Percentiles rank a stretch among this genome's conserved stretches.
phyloP scores from a whole-genome alignment of 2,888 invertebrate species.

The Cerastoderma edule region DNA sequence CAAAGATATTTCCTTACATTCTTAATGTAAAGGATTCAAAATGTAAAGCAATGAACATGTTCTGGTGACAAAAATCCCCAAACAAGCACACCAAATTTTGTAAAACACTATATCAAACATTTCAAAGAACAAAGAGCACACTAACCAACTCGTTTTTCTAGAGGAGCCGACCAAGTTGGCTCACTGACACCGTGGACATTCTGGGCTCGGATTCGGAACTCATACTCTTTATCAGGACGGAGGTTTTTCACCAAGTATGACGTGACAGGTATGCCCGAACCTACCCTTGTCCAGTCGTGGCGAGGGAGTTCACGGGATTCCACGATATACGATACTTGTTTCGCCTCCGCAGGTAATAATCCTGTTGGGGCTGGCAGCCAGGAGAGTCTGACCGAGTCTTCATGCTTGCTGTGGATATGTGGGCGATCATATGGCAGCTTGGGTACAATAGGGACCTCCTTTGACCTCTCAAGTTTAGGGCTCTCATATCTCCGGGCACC shows the following conservation, averaged over 20 bases:
- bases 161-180: constrained; percentile 89
- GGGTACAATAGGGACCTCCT: constrained; percentile 42
- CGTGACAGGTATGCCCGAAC: constrained; percentile 71
- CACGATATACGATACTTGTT: constrained; percentile 74
- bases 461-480: constrained; percentile 8
- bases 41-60: too few relatives aligned
- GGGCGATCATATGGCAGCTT: constrained; percentile 75
- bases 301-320: constrained; percentile 90
- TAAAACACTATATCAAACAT: background rate
- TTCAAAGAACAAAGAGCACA: constrained; percentile 21
- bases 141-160: constrained; percentile 66
- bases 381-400: constrained; percentile 72
- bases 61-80: too few relatives aligned
- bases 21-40: too few relatives aligned
- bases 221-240: constrained; percentile 92
- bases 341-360: constrained; percentile 71
- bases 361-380: constrained; percentile 75
- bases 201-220: constrained; percentile 97
- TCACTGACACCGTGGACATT: constrained; percentile 98
- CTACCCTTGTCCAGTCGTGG: constrained; percentile 91
- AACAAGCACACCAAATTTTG: background rate
- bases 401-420: constrained; percentile 65
- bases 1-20: too few relatives aligned
- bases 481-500: constrained; percentile 14
- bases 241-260: constrained; percentile 66